Base-by-base conservation (phyloP, 92 coral and sea anemone genomes). In the Epizoanthus ramosus region DNA sequence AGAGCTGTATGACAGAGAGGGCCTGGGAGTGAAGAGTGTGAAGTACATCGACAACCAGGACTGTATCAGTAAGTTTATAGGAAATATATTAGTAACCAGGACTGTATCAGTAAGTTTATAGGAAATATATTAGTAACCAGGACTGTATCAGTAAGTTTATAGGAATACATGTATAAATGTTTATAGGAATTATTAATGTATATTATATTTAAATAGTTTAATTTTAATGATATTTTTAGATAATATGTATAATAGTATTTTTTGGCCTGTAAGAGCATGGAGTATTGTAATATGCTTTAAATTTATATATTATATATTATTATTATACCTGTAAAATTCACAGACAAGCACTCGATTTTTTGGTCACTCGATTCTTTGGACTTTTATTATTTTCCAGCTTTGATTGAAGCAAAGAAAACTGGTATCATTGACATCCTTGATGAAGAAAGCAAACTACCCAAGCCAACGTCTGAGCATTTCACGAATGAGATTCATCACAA, bases 1-100 rank as follows among this genome's bases (percentile, higher is more conserved):
- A 91, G 98, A 91, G 69, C 79, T 95, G 66, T 95, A 95, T 75
- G 92, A 91, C 79, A 90, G 87, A 59, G 98, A 95, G 74, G 98
- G 98, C 2, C 91, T 95, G 63, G 97, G 97, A 14, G 98, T 95
- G 37, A 89, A 89, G 74, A 86, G 84, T 17, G 95, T 95, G 63
- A 94, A 92, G 37, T 95, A 87, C 82, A 88, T 95, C 68, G 98
- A 95, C 91, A 95, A 95, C 70, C 98, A 95, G 71, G 98, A 95
- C 37, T 95, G 98, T 21, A 95, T 95, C 31, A 97, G 98, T 95
- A 68, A 68, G 74, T 57, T 17, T 54, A 54, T 21, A 93, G 93
- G 57, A 94, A 92, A 18, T 23, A 6, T 6, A 19, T 63, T 10
- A 8, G 2, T 15, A 63, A 25, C 23, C 68, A 63, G 24, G 33